A percentile compares a stretch with the other conserved stretches of the same genome.
Conservation (phyloP, 2,888 invertebrate genomes). For the Pediacus dermestoides region DNA sequence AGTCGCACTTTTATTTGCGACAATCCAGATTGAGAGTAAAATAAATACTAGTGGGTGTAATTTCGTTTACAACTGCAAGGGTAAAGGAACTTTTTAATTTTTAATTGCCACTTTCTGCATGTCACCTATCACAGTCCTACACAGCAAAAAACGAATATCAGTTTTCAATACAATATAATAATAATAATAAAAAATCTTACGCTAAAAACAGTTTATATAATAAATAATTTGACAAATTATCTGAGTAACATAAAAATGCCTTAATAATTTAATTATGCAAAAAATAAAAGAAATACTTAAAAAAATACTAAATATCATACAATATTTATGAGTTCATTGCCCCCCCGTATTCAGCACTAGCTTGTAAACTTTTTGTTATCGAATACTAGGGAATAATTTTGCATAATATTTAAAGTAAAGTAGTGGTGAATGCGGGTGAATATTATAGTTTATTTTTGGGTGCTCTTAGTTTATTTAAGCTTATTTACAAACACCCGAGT, state of each 20-base stretch:
- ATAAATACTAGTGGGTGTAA: too few relatives aligned
- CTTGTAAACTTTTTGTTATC: too few relatives aligned
- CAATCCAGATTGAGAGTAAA: too few relatives aligned
- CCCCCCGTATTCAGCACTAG: too few relatives aligned
- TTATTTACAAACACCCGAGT: constrained; percentile 20
- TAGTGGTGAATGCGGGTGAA: constrained; percentile 9
- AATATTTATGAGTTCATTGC: too few relatives aligned
- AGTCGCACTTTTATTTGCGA: too few relatives aligned
- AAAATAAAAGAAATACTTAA: too few relatives aligned
- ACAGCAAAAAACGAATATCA: constrained; percentile 34
- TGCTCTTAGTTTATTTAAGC: constrained; percentile 13
- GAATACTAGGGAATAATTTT: too few relatives aligned
- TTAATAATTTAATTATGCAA: neutral
- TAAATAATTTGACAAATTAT: constrained; percentile 13
- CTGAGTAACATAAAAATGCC: constrained; percentile 3
- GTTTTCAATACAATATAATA: constrained; percentile 16
- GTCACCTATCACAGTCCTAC: constrained; percentile 43
- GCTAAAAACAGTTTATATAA: neutral
- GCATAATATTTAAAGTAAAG: too few relatives aligned
- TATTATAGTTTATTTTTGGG: constrained; percentile 10
- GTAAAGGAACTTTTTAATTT: constrained; percentile 6
- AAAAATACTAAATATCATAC: too few relatives aligned
- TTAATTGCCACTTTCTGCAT: constrained; percentile 6
- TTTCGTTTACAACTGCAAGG: neutral
- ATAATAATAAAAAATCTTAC: constrained; percentile 5